phyloP scores from a whole-genome alignment of 2,888 invertebrate species.

The Homarus gammarus region DNA sequence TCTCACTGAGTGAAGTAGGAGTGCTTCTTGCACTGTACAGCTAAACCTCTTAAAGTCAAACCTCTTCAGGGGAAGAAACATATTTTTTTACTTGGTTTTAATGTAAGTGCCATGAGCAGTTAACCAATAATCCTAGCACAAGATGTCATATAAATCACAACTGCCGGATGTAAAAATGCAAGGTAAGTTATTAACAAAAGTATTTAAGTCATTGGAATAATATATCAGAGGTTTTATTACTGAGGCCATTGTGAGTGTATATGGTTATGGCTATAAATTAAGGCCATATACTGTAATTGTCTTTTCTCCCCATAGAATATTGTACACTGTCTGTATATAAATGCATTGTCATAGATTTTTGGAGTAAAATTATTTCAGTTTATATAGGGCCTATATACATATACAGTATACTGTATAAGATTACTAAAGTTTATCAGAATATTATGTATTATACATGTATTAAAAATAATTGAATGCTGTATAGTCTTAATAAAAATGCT shows the following conservation, averaged over 20 bases:
- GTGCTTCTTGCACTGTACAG: not conserved
- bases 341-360: slow-evolving; percentile 22
- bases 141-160: not conserved
- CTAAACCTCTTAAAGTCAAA: slow-evolving; percentile 11
- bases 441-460: slow-evolving; percentile 46
- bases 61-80: slow-evolving; percentile 10
- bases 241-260: not conserved
- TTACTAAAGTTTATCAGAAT: slow-evolving; percentile 37
- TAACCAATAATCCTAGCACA: not conserved
- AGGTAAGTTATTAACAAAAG: not conserved
- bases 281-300: not conserved
- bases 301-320: slow-evolving; percentile 1
- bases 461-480: slow-evolving; percentile 34
- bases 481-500: slow-evolving; percentile 38
- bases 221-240: not conserved
- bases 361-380: not conserved
- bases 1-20: not conserved
- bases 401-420: slow-evolving; percentile 6
- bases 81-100: slow-evolving; percentile 20
- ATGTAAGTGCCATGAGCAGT: not conserved
- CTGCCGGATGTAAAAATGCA: not conserved
- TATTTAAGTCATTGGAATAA: not conserved
- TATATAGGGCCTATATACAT: not conserved
- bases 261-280: not conserved
- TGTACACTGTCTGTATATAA: slow-evolving; percentile 26